phyloP scores from a whole-genome alignment of 2,888 invertebrate species.

The Dynastes hyllus region DNA sequence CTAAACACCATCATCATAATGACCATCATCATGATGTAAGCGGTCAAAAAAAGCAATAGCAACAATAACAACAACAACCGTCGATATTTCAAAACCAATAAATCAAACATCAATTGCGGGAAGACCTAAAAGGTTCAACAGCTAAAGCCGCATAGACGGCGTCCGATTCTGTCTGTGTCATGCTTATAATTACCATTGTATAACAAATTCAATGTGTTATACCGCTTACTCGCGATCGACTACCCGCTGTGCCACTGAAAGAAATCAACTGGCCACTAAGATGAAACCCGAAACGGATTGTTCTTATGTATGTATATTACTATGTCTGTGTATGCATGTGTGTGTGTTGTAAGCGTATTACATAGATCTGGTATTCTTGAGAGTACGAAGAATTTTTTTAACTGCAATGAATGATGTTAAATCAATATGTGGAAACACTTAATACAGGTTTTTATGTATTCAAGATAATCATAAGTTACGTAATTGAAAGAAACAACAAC shows the following conservation, averaged over 20 bases:
- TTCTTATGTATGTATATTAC: slow-evolving; percentile 3
- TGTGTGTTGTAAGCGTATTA: too few species aligned
- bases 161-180: slow-evolving; percentile 58
- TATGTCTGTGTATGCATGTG: too few species aligned
- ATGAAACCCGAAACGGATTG: slow-evolving; percentile 42
- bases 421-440: too few species aligned
- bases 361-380: too few species aligned
- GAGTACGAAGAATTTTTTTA: too few species aligned
- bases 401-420: too few species aligned
- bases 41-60: background rate
- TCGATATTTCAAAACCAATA: slow-evolving; percentile 53
- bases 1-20: background rate
- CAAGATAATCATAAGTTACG: too few species aligned
- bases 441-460: too few species aligned
- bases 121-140: slow-evolving; percentile 19
- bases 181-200: slow-evolving; percentile 64
- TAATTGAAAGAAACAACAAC: too few species aligned
- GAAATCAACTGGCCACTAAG: slow-evolving; percentile 49
- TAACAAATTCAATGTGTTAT: slow-evolving; percentile 56
- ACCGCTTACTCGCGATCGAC: slow-evolving; percentile 52
- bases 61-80: slow-evolving; percentile 21
- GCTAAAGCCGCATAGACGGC: background rate
- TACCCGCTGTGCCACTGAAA: slow-evolving; percentile 52
- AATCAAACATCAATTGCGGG: slow-evolving; percentile 53
- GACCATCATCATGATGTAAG: background rate